Conservation (phyloP, 2,888 invertebrate species). For the Tridacna gigas region DNA sequence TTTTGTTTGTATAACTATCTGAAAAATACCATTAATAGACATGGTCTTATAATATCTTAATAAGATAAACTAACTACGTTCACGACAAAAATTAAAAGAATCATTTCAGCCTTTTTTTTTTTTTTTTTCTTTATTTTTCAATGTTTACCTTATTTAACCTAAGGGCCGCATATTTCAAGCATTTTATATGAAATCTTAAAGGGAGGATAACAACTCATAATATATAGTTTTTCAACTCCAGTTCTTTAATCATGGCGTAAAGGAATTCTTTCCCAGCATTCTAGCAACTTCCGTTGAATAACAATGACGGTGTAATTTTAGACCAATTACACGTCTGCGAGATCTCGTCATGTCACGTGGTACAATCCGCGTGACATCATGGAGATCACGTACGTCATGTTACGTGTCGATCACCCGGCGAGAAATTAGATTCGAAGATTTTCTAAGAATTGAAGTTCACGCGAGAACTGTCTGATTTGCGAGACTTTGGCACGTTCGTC, state of each 20-base stretch:
- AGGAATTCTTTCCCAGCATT: constrained; percentile 11
- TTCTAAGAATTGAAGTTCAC: constrained; percentile 37
- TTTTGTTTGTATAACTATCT: too few species aligned
- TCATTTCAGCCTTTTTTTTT: too few species aligned
- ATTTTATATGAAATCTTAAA: too few species aligned
- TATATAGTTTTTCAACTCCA: neutral
- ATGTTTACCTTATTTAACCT: too few species aligned
- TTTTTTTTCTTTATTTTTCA: too few species aligned
- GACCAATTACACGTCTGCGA: constrained; percentile 50
- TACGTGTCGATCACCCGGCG: constrained; percentile 52
- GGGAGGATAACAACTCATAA: too few species aligned
- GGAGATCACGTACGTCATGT: constrained; percentile 55
- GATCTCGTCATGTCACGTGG: constrained; percentile 45
- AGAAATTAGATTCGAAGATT: constrained; percentile 41
- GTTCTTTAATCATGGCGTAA: neutral
- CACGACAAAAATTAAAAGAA: too few species aligned
- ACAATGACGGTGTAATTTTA: constrained; percentile 41
- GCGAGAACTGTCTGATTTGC: constrained; percentile 4
- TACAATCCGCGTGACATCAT: constrained; percentile 46
- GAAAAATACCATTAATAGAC: too few species aligned
- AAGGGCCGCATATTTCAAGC: too few species aligned
- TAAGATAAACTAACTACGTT: too few species aligned
- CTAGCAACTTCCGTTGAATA: constrained; percentile 24
- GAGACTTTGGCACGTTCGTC: constrained; percentile 21
- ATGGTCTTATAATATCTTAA: too few species aligned